Conservation (phyloP, 2,113 vertebrate species). For the Lagopus muta region DNA sequence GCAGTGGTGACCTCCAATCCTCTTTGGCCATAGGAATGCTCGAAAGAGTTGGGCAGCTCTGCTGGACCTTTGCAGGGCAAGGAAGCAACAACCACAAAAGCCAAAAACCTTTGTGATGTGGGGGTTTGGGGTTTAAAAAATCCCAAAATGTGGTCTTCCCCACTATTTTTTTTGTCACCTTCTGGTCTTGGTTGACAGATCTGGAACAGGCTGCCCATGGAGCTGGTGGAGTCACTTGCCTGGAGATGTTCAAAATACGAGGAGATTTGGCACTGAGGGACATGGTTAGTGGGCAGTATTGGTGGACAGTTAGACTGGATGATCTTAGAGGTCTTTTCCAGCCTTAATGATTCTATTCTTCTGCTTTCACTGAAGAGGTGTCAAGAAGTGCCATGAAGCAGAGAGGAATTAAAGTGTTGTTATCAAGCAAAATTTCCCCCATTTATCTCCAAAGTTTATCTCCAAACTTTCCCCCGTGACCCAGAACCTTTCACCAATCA, state of each 20-base stretch:
- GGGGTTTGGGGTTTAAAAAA: not conserved
- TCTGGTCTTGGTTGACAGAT: not conserved
- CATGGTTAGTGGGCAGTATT: too few relatives aligned
- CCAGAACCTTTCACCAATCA: not conserved
- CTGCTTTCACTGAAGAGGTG: not conserved
- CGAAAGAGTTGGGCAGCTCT: not conserved
- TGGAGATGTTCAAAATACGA: too few relatives aligned
- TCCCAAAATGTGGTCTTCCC: fast-evolving
- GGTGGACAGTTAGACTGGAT: too few relatives aligned
- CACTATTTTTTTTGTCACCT: not conserved
- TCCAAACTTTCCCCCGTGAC: fast-evolving
- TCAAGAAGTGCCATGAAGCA: not conserved
- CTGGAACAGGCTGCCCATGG: too few relatives aligned
- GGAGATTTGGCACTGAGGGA: too few relatives aligned
- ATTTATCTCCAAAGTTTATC: not conserved
- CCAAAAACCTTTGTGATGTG: fast-evolving
- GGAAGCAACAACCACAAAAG: not conserved
- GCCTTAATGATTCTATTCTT: too few relatives aligned
- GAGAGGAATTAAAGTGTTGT: not conserved
- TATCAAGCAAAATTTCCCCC: not conserved
- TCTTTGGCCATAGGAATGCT: not conserved
- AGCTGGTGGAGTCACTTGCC: too few relatives aligned
- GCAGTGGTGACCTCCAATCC: not conserved
- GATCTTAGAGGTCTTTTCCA: too few relatives aligned
- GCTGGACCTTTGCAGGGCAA: not conserved